phyloP scores from a whole-genome alignment of 1,140 invertebrate genomes.

The Nomia melanderi region DNA sequence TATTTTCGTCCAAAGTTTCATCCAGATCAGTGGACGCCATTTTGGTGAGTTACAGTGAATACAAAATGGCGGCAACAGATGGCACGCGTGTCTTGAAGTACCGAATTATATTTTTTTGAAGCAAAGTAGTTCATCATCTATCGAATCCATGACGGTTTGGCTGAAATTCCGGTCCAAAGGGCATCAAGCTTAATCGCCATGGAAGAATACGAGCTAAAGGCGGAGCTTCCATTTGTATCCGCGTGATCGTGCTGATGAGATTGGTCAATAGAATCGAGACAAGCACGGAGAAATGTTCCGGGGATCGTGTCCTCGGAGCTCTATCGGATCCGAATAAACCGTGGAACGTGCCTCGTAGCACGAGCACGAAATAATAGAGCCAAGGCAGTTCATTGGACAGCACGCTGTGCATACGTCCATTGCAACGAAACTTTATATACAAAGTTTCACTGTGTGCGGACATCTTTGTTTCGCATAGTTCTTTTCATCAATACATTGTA shows the following conservation, averaged over 20 bases:
- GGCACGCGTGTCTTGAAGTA: not conserved
- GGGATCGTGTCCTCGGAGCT: slow-evolving; percentile 50
- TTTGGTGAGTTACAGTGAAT: too few relatives aligned
- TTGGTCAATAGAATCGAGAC: slow-evolving; percentile 50
- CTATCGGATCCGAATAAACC: slow-evolving; percentile 54
- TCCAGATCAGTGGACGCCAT: too few relatives aligned
- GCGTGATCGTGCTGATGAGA: slow-evolving; percentile 51
- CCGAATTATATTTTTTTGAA: slow-evolving; percentile 31
- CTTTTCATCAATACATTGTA: not conserved
- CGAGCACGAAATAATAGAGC: slow-evolving; percentile 51
- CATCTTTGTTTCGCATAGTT: not conserved
- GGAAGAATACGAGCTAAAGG: slow-evolving; percentile 45
- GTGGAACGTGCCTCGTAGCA: slow-evolving; percentile 37
- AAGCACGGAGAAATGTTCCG: not conserved
- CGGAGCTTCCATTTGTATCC: slow-evolving; percentile 49
- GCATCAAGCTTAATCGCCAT: not conserved
- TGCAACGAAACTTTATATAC: not conserved
- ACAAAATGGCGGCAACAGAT: not conserved
- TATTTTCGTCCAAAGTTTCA: too few relatives aligned
- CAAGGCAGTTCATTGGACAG: not conserved
- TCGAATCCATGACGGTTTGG: not conserved
- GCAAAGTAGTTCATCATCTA: not conserved
- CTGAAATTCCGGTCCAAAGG: not conserved
- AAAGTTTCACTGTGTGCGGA: not conserved
- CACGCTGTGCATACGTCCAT: not conserved